Evolutionary conservation across 2,888 invertebrate genomes (phyloP).

Genomic region (Morpho deidamia): DNA sequence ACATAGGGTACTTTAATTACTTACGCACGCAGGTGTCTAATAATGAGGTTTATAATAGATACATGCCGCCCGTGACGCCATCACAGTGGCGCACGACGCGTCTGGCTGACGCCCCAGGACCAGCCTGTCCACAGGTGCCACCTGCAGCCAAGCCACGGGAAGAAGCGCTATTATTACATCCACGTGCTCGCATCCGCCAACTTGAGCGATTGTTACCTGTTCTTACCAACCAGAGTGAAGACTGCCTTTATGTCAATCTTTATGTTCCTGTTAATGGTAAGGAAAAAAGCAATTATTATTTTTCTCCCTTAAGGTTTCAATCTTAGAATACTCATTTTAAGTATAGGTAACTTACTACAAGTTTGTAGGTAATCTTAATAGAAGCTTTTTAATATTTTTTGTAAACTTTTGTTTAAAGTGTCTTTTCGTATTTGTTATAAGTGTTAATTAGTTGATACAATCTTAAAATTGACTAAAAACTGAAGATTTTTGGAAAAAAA

Average conservation of each 20-base stretch:
- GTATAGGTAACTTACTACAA: too few species aligned
- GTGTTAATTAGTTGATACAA: too few species aligned
- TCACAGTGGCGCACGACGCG: conserved; percentile 91
- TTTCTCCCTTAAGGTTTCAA: neutral
- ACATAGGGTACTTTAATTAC: too few species aligned
- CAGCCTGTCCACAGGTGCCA: conserved; percentile 92
- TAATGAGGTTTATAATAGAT: conserved; percentile 65
- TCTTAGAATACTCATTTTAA: neutral
- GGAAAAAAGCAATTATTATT: conserved; percentile 1
- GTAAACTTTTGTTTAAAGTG: too few species aligned
- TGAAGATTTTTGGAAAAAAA: too few species aligned
- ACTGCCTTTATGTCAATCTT: conserved; percentile 97
- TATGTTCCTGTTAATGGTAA: conserved; percentile 89
- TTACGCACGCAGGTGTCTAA: neutral
- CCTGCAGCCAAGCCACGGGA: conserved; percentile 66
- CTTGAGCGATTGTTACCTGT: conserved; percentile 90
- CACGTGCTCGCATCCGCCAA: conserved; percentile 90
- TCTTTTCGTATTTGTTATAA: too few species aligned
- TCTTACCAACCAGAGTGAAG: conserved; percentile 96
- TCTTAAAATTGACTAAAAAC: too few species aligned
- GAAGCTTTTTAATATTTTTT: too few species aligned
- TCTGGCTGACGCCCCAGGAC: conserved; percentile 88
- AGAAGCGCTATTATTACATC: conserved; percentile 84
- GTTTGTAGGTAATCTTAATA: too few species aligned
- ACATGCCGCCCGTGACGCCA: conserved; percentile 96